phyloP scores from a whole-genome alignment of 2,113 vertebrate species.

The Petrocephalus microphthalmus region DNA sequence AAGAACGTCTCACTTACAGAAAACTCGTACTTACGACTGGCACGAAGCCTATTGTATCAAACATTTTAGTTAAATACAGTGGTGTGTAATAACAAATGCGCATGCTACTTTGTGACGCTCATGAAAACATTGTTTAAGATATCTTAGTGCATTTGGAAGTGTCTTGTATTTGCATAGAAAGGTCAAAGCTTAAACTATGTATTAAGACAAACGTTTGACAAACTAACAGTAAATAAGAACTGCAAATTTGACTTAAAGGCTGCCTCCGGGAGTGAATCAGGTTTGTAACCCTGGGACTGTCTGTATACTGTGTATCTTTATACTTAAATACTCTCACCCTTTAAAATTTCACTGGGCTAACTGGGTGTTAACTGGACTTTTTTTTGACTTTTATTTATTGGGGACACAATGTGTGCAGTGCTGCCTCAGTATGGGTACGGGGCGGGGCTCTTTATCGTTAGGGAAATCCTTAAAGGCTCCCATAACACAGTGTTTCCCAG shows the following conservation, averaged over 20 bases:
- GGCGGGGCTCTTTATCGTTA: background rate
- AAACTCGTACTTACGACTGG: too few relatives aligned
- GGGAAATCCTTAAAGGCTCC: background rate
- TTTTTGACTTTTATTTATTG: constrained; percentile 5
- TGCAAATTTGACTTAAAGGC: background rate
- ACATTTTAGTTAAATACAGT: background rate
- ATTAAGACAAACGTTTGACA: background rate
- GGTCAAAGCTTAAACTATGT: background rate
- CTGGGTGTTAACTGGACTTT: background rate
- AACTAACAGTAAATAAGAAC: background rate
- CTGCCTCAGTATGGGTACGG: background rate
- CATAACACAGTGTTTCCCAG: background rate
- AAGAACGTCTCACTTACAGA: too few relatives aligned
- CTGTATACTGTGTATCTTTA: background rate
- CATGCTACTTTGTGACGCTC: background rate
- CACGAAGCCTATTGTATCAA: too few relatives aligned
- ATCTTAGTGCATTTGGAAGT: background rate
- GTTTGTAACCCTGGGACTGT: too few relatives aligned
- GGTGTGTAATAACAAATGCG: background rate
- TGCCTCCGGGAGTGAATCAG: background rate
- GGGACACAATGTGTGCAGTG: background rate
- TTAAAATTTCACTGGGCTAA: background rate
- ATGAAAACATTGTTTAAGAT: background rate
- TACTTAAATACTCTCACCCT: background rate
- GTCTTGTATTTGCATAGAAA: background rate